These are phyloP conservation scores for Horisme vitalbata DNA, from an alignment of 2,888 invertebrate species.

Conservation along the genomic window DNA sequence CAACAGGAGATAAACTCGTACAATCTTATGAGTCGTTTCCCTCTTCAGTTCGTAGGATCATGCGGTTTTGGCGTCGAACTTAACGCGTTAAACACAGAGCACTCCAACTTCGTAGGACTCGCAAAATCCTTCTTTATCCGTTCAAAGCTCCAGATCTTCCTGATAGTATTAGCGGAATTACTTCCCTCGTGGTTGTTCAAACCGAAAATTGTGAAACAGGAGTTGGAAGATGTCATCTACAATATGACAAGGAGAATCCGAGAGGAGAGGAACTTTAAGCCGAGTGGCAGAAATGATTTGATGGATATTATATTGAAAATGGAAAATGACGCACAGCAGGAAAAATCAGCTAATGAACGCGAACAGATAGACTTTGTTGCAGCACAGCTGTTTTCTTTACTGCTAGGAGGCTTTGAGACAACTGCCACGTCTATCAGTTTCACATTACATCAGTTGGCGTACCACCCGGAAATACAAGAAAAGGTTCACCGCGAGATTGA, in stretches of 20 bases:
- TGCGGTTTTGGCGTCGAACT: constrained; percentile 45
- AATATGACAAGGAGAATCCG: constrained; percentile 20
- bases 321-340: constrained; percentile 17
- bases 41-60: constrained; percentile 45
- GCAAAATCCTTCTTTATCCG: constrained; percentile 23
- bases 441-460: constrained; percentile 45
- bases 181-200: constrained; percentile 13
- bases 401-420: constrained; percentile 45
- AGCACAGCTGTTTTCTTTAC: constrained; percentile 42
- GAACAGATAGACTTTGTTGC: constrained; percentile 26
- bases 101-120: constrained; percentile 12
- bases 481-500: constrained; percentile 52
- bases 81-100: constrained; percentile 14
- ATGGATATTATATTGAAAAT: constrained; percentile 43
- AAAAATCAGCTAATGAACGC: not conserved
- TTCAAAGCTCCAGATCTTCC: constrained; percentile 12
- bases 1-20: constrained; percentile 32
- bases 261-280: constrained; percentile 34
- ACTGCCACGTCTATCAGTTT: constrained; percentile 46
- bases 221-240: constrained; percentile 19
- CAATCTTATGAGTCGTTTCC: constrained; percentile 48
- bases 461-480: constrained; percentile 48
- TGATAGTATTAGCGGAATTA: constrained; percentile 20
- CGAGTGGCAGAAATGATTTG: constrained; percentile 41
- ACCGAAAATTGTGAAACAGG: constrained; percentile 20